A percentile compares a stretch with the other conserved stretches of the same genome.
phyloP scores from a whole-genome alignment of 2,888 invertebrate species.

The Eledone cirrhosa region DNA sequence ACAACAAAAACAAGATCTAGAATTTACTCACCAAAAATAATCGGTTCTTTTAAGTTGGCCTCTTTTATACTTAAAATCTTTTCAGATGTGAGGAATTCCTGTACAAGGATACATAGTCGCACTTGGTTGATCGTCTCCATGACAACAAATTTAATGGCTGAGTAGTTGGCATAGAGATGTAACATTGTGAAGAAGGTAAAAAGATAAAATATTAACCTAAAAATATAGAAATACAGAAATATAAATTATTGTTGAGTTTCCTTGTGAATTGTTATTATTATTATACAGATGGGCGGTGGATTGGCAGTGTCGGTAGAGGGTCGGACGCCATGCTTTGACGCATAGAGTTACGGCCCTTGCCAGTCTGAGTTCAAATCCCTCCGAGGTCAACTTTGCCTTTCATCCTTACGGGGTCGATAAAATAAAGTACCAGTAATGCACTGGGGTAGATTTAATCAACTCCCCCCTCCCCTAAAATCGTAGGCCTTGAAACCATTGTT shows the following conservation, averaged over 20 bases:
- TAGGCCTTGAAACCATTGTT: neutral
- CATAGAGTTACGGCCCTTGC: too few relatives aligned
- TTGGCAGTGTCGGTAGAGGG: too few relatives aligned
- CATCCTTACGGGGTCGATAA: too few relatives aligned
- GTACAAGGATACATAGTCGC: conserved; percentile 76
- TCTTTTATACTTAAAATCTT: conserved; percentile 73
- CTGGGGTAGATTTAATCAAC: too few relatives aligned
- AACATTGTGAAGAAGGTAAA: conserved; percentile 79
- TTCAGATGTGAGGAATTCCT: conserved; percentile 75
- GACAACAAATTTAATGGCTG: conserved; percentile 82
- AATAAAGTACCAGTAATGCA: too few relatives aligned
- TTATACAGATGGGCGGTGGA: too few relatives aligned
- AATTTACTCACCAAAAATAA: conserved; percentile 67
- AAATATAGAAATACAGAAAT: conserved; percentile 34
- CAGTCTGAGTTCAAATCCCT: too few relatives aligned
- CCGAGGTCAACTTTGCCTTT: too few relatives aligned
- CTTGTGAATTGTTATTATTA: neutral
- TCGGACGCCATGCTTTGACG: too few relatives aligned
- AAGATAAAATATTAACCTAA: conserved; percentile 78
- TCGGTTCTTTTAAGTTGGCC: conserved; percentile 79
- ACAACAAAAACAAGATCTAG: too few relatives aligned
- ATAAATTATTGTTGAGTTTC: neutral
- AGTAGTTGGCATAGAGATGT: conserved; percentile 88
- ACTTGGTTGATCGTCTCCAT: conserved; percentile 84
- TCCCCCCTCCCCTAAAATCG: too few relatives aligned